A percentile compares a stretch with the other conserved stretches of the same genome.
These are phyloP conservation scores for Apaloderma vittatum DNA, from an alignment of 2,113 vertebrate genomes.

Conservation along the genomic window DNA sequence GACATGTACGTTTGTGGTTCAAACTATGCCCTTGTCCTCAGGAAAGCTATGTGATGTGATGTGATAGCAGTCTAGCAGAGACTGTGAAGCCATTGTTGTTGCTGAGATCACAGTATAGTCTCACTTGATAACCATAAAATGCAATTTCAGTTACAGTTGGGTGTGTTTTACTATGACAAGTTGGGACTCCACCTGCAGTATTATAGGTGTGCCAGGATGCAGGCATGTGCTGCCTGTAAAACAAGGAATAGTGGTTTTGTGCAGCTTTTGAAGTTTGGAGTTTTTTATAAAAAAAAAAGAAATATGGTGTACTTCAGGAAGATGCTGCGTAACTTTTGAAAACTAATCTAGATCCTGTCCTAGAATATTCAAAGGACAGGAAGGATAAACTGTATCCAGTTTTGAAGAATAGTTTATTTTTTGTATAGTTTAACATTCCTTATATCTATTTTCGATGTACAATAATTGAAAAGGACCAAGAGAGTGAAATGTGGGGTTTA, in stretches of 20 bases:
- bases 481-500: constrained; percentile 66
- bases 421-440: constrained; percentile 4
- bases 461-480: constrained; percentile 51
- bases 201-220: neutral
- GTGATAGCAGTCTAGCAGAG: neutral
- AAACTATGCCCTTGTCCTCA: neutral
- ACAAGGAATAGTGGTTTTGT: neutral
- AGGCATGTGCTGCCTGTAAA: neutral
- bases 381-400: neutral
- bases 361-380: neutral
- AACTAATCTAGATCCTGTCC: neutral
- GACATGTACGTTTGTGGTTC: neutral
- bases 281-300: neutral
- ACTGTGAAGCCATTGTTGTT: neutral
- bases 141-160: neutral
- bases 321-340: neutral
- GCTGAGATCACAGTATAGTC: neutral
- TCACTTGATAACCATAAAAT: neutral
- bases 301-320: neutral
- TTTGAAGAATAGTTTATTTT: neutral
- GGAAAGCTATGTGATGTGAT: neutral
- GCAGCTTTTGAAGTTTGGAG: neutral
- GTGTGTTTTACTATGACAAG: neutral
- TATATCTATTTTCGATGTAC: constrained; percentile 25
- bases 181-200: neutral